Conservation (phyloP, 2,888 invertebrate species). For the Amblyteles armatorius region DNA sequence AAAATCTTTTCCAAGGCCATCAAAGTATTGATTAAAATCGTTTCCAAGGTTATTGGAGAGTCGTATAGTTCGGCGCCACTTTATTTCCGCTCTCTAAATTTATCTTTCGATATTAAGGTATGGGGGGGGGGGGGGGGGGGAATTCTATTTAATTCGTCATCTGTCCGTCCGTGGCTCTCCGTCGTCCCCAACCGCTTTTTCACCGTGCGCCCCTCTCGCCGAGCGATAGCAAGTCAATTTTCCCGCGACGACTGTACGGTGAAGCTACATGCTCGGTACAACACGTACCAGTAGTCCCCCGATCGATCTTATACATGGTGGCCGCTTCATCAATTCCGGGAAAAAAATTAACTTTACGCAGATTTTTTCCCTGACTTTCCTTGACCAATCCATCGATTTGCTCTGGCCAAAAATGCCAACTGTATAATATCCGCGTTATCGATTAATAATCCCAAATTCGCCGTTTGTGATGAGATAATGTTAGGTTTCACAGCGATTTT, state of each 20-base stretch:
- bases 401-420: too few species aligned
- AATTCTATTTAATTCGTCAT: constrained; percentile 29
- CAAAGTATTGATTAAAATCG: neutral
- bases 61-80: neutral
- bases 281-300: constrained; percentile 7
- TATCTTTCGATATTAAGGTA: neutral
- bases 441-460: too few species aligned
- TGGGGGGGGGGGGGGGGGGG: neutral
- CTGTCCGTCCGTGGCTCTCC: neutral
- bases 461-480: too few species aligned
- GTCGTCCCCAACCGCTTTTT: neutral
- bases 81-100: constrained; percentile 20
- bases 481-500: too few species aligned
- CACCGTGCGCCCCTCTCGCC: constrained; percentile 15
- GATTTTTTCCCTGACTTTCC: too few species aligned
- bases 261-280: neutral
- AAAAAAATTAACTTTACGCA: too few species aligned
- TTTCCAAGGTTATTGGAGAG: constrained; percentile 31
- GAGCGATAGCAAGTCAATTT: constrained; percentile 32
- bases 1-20: neutral
- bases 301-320: neutral
- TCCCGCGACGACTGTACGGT: constrained; percentile 25
- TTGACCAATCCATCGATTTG: too few species aligned
- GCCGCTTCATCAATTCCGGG: too few species aligned
- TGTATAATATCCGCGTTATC: too few species aligned